phyloP scores from a whole-genome alignment of 53 echinoderm and acorn worm species.

The Echinarachnius parma region DNA sequence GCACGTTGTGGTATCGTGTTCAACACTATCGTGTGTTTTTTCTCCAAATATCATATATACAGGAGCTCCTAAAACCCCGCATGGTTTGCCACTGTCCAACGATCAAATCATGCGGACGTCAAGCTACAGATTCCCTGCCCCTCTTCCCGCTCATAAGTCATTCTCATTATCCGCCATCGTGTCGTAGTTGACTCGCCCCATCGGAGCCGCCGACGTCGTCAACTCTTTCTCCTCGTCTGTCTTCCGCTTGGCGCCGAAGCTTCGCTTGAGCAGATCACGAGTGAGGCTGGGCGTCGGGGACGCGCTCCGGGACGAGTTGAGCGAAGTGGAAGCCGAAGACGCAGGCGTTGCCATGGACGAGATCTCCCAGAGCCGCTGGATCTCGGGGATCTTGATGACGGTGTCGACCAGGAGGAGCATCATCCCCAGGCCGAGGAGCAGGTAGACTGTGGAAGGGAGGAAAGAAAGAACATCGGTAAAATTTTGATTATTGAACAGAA shows the following conservation, averaged over 20 bases:
- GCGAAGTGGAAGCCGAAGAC: conserved; percentile 10
- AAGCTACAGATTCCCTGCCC: too few species aligned
- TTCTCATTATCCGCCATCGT: conserved; percentile 1
- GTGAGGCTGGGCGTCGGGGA: conserved; percentile 4
- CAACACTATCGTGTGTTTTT: too few species aligned
- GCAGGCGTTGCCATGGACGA: conserved; percentile 22
- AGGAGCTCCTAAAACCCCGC: too few species aligned
- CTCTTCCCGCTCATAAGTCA: conserved; percentile 8
- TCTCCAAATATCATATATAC: too few species aligned
- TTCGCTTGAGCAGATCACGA: neutral
- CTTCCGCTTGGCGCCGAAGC: neutral
- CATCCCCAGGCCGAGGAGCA: conserved; percentile 77
- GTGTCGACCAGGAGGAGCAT: conserved; percentile 84
- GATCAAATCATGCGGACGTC: too few species aligned
- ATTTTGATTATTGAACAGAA: too few species aligned
- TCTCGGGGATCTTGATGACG: conserved; percentile 87
- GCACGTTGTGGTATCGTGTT: too few species aligned
- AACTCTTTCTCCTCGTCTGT: conserved; percentile 37
- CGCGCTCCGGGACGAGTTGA: conserved; percentile 23
- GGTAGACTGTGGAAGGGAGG: conserved; percentile 57
- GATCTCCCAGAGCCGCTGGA: conserved; percentile 69
- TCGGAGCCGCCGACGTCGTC: conserved; percentile 20
- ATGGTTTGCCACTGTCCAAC: too few species aligned
- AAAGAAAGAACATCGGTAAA: too few species aligned
- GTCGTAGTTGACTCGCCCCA: conserved; percentile 12